Conservation (phyloP, 2,888 invertebrate genomes). For the Melinaea menophilus region DNA sequence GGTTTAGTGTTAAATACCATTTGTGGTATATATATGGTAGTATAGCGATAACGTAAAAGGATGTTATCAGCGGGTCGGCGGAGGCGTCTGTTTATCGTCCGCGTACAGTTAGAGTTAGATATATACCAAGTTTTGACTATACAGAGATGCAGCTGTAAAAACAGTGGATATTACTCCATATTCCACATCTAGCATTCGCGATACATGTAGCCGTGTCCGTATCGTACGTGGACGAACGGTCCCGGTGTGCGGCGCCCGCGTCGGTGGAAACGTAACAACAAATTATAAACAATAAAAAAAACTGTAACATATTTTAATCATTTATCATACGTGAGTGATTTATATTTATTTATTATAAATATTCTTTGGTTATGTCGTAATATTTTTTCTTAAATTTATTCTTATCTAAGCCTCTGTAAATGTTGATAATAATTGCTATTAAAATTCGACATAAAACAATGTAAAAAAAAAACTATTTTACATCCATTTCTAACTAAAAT, state of each 20-base stretch:
- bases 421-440: too few species aligned
- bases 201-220: conserved; percentile 46
- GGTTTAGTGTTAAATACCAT: background rate
- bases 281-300: conserved; percentile 36
- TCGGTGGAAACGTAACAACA: conserved; percentile 34
- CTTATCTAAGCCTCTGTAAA: too few species aligned
- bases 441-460: too few species aligned
- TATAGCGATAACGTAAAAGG: conserved; percentile 74
- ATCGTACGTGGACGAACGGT: conserved; percentile 36
- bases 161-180: conserved; percentile 56
- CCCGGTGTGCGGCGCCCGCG: conserved; percentile 39
- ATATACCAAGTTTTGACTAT: conserved; percentile 58
- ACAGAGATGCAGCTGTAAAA: conserved; percentile 73
- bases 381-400: too few species aligned
- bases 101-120: conserved; percentile 59
- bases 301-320: conserved; percentile 29
- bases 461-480: too few species aligned
- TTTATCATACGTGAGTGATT: conserved; percentile 26
- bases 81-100: conserved; percentile 74
- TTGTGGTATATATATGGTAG: conserved; percentile 37
- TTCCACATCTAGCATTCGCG: conserved; percentile 54
- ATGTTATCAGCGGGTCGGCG: conserved; percentile 74
- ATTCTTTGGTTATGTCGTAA: too few species aligned
- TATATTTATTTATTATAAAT: background rate
- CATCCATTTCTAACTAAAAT: too few species aligned